Evolutionary conservation across 2,888 invertebrate species (phyloP).

Genomic region (Drosophila meridiana): DNA sequence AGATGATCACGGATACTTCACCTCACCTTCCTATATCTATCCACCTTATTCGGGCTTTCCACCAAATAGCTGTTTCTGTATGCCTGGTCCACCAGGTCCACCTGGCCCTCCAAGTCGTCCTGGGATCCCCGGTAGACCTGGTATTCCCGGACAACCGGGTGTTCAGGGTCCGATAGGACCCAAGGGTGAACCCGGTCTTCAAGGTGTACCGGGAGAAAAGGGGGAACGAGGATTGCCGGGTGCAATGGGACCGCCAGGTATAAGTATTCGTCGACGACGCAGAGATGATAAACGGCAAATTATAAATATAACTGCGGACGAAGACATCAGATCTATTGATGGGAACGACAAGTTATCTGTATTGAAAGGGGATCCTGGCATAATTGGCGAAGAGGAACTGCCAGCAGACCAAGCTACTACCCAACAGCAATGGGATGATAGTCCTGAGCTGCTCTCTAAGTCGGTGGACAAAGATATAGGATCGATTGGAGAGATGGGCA

Average conservation of each 20-base stretch:
- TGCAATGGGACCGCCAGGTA: not conserved
- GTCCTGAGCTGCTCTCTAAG: not conserved
- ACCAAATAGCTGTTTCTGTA: too few species aligned
- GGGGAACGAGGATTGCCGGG: not conserved
- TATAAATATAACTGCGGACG: not conserved
- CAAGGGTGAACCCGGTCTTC: not conserved
- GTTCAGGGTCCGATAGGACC: not conserved
- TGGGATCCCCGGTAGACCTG: not conserved
- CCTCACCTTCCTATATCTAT: not conserved
- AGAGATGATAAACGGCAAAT: not conserved
- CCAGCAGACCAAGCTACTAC: not conserved
- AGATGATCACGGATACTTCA: not conserved
- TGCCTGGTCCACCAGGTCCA: not conserved
- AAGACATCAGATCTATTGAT: not conserved
- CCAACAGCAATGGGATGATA: not conserved
- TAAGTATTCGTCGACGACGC: not conserved
- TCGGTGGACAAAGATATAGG: not conserved
- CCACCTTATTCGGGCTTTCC: not conserved
- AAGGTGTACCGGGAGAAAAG: not conserved
- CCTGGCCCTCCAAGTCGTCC: not conserved
- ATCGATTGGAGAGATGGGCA: not conserved
- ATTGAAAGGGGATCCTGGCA: not conserved
- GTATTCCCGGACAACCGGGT: constrained; percentile 2
- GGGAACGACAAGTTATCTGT: not conserved
- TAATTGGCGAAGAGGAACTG: not conserved